Conservation (phyloP, 1,140 invertebrate species). For the Vanessa tameamea region DNA sequence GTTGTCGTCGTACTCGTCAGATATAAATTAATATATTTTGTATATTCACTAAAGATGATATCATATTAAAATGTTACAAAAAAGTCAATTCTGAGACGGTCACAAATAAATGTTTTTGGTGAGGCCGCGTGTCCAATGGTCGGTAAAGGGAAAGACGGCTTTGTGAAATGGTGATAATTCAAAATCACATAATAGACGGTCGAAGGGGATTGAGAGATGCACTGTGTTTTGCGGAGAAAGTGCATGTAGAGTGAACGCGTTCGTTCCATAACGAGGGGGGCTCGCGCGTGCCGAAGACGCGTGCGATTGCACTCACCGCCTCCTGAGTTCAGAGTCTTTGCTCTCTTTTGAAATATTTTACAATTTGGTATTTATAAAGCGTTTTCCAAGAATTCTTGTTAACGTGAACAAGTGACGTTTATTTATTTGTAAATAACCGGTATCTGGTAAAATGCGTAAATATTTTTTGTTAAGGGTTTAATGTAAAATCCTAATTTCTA, state of each 20-base stretch:
- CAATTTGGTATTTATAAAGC: neutral
- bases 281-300: constrained; percentile 27
- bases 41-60: neutral
- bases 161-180: constrained; percentile 40
- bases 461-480: no score
- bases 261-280: constrained; percentile 28
- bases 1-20: no score
- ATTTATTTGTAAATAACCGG: neutral
- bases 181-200: constrained; percentile 41
- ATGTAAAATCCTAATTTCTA: no score
- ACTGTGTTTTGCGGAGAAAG: constrained; percentile 33
- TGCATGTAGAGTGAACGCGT: constrained; percentile 31
- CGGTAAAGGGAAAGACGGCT: constrained; percentile 24
- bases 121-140: constrained; percentile 28
- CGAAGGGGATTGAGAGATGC: constrained; percentile 31
- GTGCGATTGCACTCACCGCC: constrained; percentile 27
- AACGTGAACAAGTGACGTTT: neutral
- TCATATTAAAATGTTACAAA: constrained; percentile 3
- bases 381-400: neutral
- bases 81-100: constrained; percentile 8
- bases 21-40: no score
- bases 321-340: constrained; percentile 12
- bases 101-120: constrained; percentile 18
- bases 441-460: no score
- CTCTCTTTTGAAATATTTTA: constrained; percentile 18